Base-by-base conservation (phyloP, 2,888 invertebrate genomes). In the Acanthosoma haemorrhoidale region DNA sequence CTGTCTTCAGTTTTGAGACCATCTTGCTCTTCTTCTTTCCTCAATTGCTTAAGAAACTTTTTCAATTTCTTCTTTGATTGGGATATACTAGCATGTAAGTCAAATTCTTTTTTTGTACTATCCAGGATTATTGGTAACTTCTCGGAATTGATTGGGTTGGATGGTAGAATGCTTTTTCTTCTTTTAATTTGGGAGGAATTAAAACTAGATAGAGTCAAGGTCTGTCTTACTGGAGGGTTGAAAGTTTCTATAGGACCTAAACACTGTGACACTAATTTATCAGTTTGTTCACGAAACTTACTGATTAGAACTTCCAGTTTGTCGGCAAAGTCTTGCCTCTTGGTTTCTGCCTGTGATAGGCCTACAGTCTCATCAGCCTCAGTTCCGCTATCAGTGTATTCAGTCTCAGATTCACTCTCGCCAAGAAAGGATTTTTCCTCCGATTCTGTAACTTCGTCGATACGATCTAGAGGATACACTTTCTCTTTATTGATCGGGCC, bases 41-140 rank as follows among this genome's bases (percentile, higher is more conserved):
- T 87, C 18, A 90, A 83, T 76, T 88, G 87, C 77, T 87, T 86
- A 77, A 87, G 88, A 60, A 91, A 80, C 77, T 88, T 88, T 64
- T 90, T 90, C 77, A 91, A 84, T 78, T 90, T 87, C 76, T 89
- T 89, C 77, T 88, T 88, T 0, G 90, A 90, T 6, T 87, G 85
- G 77, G 87, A 86, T 3, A 91, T 80, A 75, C 89, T 90, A 72
- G 85, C 86, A 78, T 91, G 88, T 73, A 90, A 82, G 76, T 90
- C 88, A 75, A 87, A 83, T 8, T 90, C 84, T 77, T 89, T 89
- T 77, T 87, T 85, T 1, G 83, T 79, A 70, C 85, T 85, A 75
- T 88, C 86, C 57, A 85, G 85, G 0, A 86, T 84, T 36, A 87
- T 13, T 13, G 39, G 59, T 18, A 51, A 25, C 13, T 59, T 58